Percentiles rank a stretch among this genome's conserved stretches.
These are phyloP conservation scores for Bambusicola thoracicus DNA, from an alignment of 2,113 vertebrate genomes.

Conservation along the genomic window DNA sequence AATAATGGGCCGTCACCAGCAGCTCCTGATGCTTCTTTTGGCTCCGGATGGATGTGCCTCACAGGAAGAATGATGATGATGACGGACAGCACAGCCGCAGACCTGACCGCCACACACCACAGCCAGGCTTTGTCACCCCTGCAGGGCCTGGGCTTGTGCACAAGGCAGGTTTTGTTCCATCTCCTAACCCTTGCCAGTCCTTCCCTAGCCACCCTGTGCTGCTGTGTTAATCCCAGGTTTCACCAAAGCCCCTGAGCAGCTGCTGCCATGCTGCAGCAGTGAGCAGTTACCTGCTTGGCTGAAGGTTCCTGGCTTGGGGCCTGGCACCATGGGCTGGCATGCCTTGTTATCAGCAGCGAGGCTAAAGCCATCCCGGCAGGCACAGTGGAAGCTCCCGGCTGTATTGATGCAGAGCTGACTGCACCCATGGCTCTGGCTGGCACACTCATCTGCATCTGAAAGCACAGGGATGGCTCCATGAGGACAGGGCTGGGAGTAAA, in stretches of 20 bases:
- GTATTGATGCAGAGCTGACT: conserved; percentile 85
- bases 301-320: background rate
- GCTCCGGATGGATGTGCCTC: fast-evolving
- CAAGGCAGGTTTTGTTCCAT: background rate
- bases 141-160: background rate
- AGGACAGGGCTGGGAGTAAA: background rate
- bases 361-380: conserved; percentile 79
- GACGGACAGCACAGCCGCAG: background rate
- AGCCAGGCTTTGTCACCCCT: background rate
- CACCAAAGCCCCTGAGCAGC: background rate
- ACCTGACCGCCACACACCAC: fast-evolving
- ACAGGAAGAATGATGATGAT: fast-evolving
- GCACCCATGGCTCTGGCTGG: conserved; percentile 69
- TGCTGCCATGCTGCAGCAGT: fast-evolving
- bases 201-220: background rate
- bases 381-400: conserved; percentile 83
- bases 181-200: background rate
- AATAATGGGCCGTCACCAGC: conserved; percentile 95
- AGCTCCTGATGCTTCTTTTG: background rate
- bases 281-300: conserved; percentile 59
- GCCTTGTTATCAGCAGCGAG: conserved; percentile 66
- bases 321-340: conserved; percentile 63
- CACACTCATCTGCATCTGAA: conserved; percentile 90
- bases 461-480: background rate
- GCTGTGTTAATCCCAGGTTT: background rate